These are phyloP conservation scores for Nyctalus aviator DNA, from an alignment of 2,797 vertebrate species.

Conservation along the genomic window DNA sequence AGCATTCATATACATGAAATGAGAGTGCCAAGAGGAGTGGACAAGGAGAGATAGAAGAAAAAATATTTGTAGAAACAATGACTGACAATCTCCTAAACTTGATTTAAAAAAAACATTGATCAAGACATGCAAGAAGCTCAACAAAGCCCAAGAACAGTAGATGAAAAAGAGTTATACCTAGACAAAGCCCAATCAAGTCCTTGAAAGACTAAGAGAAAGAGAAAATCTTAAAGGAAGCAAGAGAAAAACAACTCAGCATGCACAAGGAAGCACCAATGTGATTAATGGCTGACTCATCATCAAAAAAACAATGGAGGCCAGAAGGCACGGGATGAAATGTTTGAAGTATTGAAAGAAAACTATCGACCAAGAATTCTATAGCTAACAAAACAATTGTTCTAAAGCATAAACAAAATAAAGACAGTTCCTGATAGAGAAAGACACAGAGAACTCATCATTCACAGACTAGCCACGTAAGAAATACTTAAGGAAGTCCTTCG, in stretches of 20 bases:
- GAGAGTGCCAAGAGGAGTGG: neutral
- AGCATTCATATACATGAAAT: neutral
- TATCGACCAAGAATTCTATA: neutral
- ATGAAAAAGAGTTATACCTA: neutral
- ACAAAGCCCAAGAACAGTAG: neutral
- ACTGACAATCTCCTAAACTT: neutral
- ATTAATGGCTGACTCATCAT: neutral
- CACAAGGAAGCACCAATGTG: neutral
- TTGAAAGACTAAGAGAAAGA: neutral
- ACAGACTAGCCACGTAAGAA: neutral
- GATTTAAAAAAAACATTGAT: neutral
- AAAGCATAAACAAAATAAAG: constrained; percentile 18
- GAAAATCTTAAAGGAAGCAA: neutral
- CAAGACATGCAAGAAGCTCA: neutral
- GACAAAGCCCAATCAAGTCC: neutral
- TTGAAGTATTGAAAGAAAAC: neutral
- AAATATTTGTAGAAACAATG: neutral
- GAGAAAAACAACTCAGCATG: neutral
- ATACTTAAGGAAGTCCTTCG: neutral
- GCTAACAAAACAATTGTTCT: neutral
- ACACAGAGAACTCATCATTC: neutral
- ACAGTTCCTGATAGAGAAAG: neutral
- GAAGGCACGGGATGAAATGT: neutral
- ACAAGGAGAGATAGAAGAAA: neutral
- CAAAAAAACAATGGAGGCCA: neutral